A percentile compares a stretch with the other conserved stretches of the same genome.
Evolutionary conservation across 35 echinoderm and acorn worm species (phyloP).

Genomic region (Apostichopus californicus): DNA sequence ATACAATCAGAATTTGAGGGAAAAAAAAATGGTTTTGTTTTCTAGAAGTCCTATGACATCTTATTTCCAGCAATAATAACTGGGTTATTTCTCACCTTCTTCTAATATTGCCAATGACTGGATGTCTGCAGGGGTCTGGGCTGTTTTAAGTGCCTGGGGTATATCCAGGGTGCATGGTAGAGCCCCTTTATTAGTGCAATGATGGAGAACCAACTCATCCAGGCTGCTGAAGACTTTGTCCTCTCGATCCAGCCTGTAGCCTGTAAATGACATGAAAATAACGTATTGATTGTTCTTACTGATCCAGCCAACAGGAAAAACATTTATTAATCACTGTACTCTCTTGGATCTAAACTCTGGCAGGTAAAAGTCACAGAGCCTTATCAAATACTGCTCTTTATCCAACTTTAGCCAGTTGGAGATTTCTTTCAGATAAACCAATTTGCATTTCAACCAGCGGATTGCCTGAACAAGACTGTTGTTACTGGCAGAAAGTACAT

Average conservation of each 20-base stretch:
- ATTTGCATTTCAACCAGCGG: no score
- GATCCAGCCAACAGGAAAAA: not conserved
- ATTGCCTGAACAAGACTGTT: no score
- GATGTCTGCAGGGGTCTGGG: slow-evolving; percentile 21
- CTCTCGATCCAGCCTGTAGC: slow-evolving; percentile 31
- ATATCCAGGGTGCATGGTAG: slow-evolving; percentile 36
- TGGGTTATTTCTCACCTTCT: slow-evolving; percentile 4
- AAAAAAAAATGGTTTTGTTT: no score
- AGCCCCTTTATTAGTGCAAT: slow-evolving; percentile 7
- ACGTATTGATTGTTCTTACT: not conserved
- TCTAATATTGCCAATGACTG: slow-evolving; percentile 44
- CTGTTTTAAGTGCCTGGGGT: slow-evolving; percentile 29
- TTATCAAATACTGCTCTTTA: no score
- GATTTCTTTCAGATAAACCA: no score
- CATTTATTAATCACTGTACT: no score
- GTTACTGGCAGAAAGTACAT: no score
- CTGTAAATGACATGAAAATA: slow-evolving; percentile 13
- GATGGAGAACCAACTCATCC: slow-evolving; percentile 39
- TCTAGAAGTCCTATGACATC: not conserved
- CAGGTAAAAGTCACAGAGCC: no score
- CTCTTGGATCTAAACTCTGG: no score
- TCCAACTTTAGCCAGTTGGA: no score
- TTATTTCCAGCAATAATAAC: not conserved
- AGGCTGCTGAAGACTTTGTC: slow-evolving; percentile 30
- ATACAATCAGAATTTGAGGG: no score